Percentiles rank a stretch among this genome's conserved stretches.
phyloP scores from a whole-genome alignment of 2,888 invertebrate species.

The Watsonalla cultraria region DNA sequence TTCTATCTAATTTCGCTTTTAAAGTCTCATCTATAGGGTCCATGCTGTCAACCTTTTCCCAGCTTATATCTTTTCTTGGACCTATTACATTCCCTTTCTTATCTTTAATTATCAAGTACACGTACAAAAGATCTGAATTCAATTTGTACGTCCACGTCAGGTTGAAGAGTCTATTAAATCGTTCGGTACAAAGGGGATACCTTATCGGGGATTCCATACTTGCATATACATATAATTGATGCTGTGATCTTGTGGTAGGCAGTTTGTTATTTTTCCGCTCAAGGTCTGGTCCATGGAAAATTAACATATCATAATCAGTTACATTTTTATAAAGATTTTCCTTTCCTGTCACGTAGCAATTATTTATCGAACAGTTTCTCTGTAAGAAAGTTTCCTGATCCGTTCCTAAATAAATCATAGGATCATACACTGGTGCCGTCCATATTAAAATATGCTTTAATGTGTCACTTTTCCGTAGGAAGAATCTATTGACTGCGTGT shows the following conservation, averaged over 20 bases:
- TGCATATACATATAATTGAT: slow-evolving; percentile 55
- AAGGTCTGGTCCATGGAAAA: slow-evolving; percentile 48
- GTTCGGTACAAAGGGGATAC: slow-evolving; percentile 41
- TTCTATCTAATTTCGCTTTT: slow-evolving; percentile 21
- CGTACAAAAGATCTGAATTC: slow-evolving; percentile 50
- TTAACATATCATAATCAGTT: slow-evolving; percentile 41
- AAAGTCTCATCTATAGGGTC: slow-evolving; percentile 27
- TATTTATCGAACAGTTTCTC: not conserved
- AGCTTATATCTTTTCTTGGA: slow-evolving; percentile 46
- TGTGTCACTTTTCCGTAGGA: not conserved
- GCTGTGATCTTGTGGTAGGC: slow-evolving; percentile 34
- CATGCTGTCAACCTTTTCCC: slow-evolving; percentile 43
- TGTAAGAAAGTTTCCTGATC: not conserved
- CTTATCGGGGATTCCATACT: slow-evolving; percentile 51
- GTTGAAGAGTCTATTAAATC: slow-evolving; percentile 49
- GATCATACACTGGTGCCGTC: not conserved
- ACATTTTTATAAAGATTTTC: not conserved
- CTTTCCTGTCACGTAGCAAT: not conserved
- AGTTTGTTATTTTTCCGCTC: slow-evolving; percentile 13
- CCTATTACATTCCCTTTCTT: slow-evolving; percentile 37
- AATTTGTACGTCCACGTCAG: slow-evolving; percentile 65
- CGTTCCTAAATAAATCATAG: not conserved
- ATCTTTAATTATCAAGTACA: slow-evolving; percentile 54
- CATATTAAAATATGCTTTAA: not conserved
- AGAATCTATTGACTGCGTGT: not conserved